Base-by-base conservation (phyloP, 2,797 vertebrate species). In the Caiman crocodilus region DNA sequence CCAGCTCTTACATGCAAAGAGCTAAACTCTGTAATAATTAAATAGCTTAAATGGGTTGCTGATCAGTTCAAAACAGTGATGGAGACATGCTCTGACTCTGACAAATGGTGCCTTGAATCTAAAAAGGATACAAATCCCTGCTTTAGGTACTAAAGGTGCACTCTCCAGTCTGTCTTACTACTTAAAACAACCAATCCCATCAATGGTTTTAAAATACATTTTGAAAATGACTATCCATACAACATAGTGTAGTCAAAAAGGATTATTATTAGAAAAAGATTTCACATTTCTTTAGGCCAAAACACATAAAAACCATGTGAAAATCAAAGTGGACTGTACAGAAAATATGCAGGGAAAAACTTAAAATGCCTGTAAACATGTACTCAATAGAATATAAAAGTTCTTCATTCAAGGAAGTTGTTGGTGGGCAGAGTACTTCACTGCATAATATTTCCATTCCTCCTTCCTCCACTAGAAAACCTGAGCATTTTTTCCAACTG, bases 401-500 rank as follows among this genome's bases (percentile, higher is more conserved):
- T 3, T 30, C 60, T 76, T 60, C 30, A 28, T 61, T 87, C 2
- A 0, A 84, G 20, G 15, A 59, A 20, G 67, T 8, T 5, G 3
- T 77, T 74, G 76, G 78, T 88, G 89, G 3, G 16, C 80, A 82
- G 30, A 35, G 65, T 8, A 81, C 69, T 58, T 15, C 11, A 8
- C 30, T 88, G 64, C 23, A n/a, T 77, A 35, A 89, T 14, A 7
- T 56, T 90, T 56, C 59, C 65, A 30, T 26, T 79, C 86, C 4
- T 1, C 4, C 12, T 78, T 89, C 89, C 56, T 86, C 73, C 61
- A 82, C 28, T 15, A 85, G 76, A 79, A 65, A 89, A 75, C 61
- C 64, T 26, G 84, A 92, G 87, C 67, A 85, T 23, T 90, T 95
- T 89, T 96, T 82, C 71, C 55, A 86, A 63, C 64, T 74, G 86